phyloP scores from a whole-genome alignment of 37 sponge, comb jelly and placozoan genomes.

The Beroe ovata region DNA sequence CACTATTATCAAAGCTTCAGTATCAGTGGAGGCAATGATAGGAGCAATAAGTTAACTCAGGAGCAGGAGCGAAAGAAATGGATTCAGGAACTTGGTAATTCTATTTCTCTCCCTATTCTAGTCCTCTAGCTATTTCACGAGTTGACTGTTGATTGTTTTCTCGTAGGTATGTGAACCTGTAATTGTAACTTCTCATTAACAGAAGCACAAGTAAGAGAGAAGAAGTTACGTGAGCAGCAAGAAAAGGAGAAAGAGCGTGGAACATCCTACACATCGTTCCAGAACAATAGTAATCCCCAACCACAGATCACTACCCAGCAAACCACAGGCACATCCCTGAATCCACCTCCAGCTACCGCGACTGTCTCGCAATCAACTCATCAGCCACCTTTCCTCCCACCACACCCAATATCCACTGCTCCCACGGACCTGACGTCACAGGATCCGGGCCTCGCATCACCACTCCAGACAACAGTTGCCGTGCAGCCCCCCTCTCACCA shows the following conservation, averaged over 20 bases:
- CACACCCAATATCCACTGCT: background rate
- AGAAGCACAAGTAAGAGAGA: conserved; percentile 44
- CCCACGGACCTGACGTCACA: background rate
- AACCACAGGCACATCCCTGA: background rate
- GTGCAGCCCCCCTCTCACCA: background rate
- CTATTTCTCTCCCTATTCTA: no score
- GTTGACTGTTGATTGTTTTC: no score
- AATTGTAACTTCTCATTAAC: no score
- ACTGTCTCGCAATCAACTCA: no score
- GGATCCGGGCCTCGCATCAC: background rate
- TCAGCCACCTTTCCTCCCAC: background rate
- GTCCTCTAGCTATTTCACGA: no score
- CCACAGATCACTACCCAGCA: no score
- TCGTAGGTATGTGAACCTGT: no score
- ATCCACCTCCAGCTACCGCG: background rate
- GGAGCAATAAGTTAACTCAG: background rate
- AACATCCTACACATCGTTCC: no score
- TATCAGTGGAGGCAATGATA: background rate
- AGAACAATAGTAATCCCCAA: no score
- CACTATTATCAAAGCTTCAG: background rate
- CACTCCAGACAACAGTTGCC: background rate
- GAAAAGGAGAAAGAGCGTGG: conserved; percentile 5
- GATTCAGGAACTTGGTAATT: conserved; percentile 30
- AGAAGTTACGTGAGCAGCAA: background rate
- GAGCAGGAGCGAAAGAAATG: background rate